Conservation (phyloP, 1,140 invertebrate species). For the Megalonaias nervosa region DNA sequence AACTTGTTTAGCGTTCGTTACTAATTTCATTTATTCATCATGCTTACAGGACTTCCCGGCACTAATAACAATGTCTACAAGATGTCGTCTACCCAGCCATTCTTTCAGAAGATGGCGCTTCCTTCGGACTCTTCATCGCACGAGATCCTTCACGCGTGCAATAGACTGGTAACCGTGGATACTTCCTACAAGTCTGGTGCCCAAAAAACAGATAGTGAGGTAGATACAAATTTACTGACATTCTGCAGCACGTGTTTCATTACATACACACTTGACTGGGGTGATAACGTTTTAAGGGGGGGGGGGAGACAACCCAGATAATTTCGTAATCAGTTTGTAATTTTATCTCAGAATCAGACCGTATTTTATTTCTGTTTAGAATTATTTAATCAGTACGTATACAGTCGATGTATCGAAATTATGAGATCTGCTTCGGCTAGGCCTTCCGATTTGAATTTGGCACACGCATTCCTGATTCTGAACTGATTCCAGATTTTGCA, state of each 20-base stretch:
- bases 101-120: constrained; percentile 13
- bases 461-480: no score
- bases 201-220: background rate
- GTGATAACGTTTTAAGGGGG: background rate
- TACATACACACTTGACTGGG: background rate
- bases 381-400: no score
- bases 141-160: constrained; percentile 33
- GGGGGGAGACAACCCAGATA: background rate
- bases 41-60: constrained; percentile 27
- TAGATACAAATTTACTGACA: background rate
- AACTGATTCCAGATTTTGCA: no score
- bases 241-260: background rate
- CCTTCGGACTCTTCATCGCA: constrained; percentile 13
- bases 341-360: background rate
- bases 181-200: constrained; percentile 7
- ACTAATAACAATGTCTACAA: constrained; percentile 35
- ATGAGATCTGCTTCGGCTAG: no score
- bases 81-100: constrained; percentile 27
- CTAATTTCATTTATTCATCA: no score
- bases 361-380: no score
- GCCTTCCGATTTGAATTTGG: no score
- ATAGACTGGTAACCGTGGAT: constrained; percentile 22
- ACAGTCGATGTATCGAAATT: no score
- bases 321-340: constrained; percentile 18
- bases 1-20: no score